A percentile compares a stretch with the other conserved stretches of the same genome.
phyloP scores from a whole-genome alignment of 2,797 vertebrate species.

The Pipistrellus nathusii region DNA sequence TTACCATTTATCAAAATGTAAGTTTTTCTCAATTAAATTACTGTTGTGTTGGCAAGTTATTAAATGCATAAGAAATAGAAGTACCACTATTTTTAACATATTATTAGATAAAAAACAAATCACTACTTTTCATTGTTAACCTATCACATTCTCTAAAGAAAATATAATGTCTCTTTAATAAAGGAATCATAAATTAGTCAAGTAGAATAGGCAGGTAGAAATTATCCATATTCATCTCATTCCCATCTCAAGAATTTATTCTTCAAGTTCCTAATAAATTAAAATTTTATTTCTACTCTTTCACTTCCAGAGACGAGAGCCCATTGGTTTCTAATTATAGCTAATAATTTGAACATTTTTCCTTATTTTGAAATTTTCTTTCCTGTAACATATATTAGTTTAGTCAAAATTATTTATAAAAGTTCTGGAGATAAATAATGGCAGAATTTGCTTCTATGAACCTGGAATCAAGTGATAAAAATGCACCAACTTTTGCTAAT shows the following conservation, averaged over 20 bases:
- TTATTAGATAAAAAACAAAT: background rate
- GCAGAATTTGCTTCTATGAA: background rate
- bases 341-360: background rate
- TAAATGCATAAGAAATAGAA: constrained; percentile 1
- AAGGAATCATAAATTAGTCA: background rate
- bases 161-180: background rate
- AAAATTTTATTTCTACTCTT: background rate
- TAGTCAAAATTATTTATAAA: constrained; percentile 11
- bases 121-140: background rate
- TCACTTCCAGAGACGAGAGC: background rate
- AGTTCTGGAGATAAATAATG: background rate
- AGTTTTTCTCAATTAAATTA: constrained; percentile 29
- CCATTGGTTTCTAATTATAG: background rate
- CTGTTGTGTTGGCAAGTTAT: background rate
- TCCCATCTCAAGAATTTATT: background rate
- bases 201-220: background rate
- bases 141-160: background rate
- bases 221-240: background rate
- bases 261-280: background rate
- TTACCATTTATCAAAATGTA: constrained; percentile 15
- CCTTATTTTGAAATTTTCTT: background rate
- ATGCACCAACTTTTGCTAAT: background rate
- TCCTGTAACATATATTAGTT: background rate
- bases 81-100: constrained; percentile 9
- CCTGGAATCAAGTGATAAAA: background rate